These are phyloP conservation scores for Smittia aterrima DNA, from an alignment of 2,888 invertebrate genomes.

Conservation along the genomic window DNA sequence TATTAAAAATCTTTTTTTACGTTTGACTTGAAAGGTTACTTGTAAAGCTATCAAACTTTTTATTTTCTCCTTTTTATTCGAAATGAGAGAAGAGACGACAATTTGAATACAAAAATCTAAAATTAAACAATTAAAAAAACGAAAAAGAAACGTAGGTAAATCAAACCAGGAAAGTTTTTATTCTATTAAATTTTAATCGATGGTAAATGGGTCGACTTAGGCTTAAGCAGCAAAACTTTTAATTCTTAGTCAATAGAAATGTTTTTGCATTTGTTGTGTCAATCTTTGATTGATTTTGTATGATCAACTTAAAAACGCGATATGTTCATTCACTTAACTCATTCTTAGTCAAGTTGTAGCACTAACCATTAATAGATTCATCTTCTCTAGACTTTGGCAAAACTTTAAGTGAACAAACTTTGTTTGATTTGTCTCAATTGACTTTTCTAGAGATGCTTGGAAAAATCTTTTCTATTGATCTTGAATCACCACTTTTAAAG, in stretches of 20 bases:
- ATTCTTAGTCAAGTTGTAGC: neutral
- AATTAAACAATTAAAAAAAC: neutral
- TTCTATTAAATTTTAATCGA: slow-evolving; percentile 14
- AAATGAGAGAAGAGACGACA: neutral
- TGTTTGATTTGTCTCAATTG: neutral
- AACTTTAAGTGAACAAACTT: no score
- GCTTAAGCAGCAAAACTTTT: slow-evolving; percentile 18
- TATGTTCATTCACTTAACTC: neutral
- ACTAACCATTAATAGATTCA: neutral
- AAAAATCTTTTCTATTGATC: neutral
- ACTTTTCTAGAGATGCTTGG: slow-evolving; percentile 15
- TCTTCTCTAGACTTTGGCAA: no score
- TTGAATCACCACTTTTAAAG: neutral
- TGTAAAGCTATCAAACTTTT: neutral
- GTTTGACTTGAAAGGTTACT: neutral
- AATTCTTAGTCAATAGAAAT: neutral
- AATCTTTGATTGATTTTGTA: neutral
- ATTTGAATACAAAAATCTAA: neutral
- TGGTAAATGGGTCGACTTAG: slow-evolving; percentile 9
- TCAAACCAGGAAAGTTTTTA: slow-evolving; percentile 28
- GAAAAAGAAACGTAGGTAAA: slow-evolving; percentile 9
- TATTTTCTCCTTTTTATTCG: slow-evolving; percentile 5
- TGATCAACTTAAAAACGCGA: neutral
- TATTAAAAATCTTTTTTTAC: neutral
- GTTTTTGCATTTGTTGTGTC: neutral